Percentiles rank a stretch among this genome's conserved stretches.
These are phyloP conservation scores for Dipodomys ordii DNA, from an alignment of 2,113 vertebrate species.

Conservation along the genomic window DNA sequence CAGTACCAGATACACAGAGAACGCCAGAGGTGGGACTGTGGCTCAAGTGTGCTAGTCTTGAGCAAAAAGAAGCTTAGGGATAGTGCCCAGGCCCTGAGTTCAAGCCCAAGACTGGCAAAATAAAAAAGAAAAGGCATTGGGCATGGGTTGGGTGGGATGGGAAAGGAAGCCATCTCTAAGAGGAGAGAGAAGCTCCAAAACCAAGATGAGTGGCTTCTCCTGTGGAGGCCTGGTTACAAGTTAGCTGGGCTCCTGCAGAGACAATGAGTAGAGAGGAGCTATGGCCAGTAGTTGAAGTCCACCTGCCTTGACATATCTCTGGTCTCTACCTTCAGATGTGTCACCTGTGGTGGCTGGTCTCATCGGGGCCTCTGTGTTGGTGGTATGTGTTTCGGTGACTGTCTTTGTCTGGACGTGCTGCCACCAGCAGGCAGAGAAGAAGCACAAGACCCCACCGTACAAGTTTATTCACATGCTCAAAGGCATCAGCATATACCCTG, in stretches of 20 bases:
- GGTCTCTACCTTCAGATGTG: constrained; percentile 89
- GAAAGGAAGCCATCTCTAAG: background rate
- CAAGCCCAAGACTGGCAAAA: no score
- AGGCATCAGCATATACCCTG: constrained; percentile 98
- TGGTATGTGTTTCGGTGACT: constrained; percentile 92
- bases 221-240: background rate
- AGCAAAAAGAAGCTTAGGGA: no score
- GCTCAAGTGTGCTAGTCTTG: no score
- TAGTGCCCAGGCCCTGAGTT: no score
- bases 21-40: no score
- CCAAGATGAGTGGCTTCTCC: background rate
- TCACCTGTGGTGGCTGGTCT: constrained; percentile 96
- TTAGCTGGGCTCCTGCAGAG: background rate
- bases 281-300: background rate
- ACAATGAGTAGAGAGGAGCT: background rate
- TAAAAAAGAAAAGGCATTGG: no score
- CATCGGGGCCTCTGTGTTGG: constrained; percentile 94
- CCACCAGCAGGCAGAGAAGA: constrained; percentile 92
- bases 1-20: no score
- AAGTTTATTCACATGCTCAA: constrained; percentile 99
- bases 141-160: background rate
- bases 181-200: background rate
- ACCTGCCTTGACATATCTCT: constrained; percentile 24
- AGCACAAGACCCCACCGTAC: constrained; percentile 92
- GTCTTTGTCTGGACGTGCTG: constrained; percentile 97